These are phyloP conservation scores for Podotricha telesiphe DNA, from an alignment of 2,888 invertebrate species.

Conservation along the genomic window DNA sequence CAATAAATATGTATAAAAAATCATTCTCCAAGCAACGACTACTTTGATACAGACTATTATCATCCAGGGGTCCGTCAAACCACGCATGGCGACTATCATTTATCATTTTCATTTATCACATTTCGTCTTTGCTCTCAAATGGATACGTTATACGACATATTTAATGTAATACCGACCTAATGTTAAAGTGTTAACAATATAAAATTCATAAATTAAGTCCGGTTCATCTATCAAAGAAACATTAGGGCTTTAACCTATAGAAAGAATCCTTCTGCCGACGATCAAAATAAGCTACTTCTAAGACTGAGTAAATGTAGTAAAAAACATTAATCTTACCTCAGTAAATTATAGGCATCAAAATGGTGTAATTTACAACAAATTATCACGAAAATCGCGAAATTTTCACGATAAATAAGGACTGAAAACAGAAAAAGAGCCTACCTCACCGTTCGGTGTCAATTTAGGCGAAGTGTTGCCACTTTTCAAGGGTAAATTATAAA, in stretches of 20 bases:
- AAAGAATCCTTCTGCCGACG: slow-evolving; percentile 70
- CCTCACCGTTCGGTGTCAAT: slow-evolving; percentile 82
- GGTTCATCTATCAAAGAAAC: slow-evolving; percentile 49
- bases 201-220: slow-evolving; percentile 16
- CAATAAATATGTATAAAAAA: slow-evolving; percentile 1
- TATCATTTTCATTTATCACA: slow-evolving; percentile 27
- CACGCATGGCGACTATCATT: slow-evolving; percentile 73
- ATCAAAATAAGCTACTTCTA: slow-evolving; percentile 57
- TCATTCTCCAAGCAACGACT: neutral
- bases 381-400: slow-evolving; percentile 70
- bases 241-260: slow-evolving; percentile 71
- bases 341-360: slow-evolving; percentile 79
- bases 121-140: slow-evolving; percentile 2
- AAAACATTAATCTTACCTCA: slow-evolving; percentile 65
- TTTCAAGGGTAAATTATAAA: slow-evolving; percentile 36
- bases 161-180: slow-evolving; percentile 11
- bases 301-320: slow-evolving; percentile 2
- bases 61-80: slow-evolving; percentile 57
- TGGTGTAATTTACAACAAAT: slow-evolving; percentile 66
- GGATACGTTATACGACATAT: neutral
- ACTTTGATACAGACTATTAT: slow-evolving; percentile 28
- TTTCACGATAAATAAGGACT: slow-evolving; percentile 77
- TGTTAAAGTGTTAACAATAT: slow-evolving; percentile 6
- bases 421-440: slow-evolving; percentile 83
- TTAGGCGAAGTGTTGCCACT: slow-evolving; percentile 63